These are phyloP conservation scores for Cepaea hortensis DNA, from an alignment of 2,888 invertebrate species.

Conservation along the genomic window DNA sequence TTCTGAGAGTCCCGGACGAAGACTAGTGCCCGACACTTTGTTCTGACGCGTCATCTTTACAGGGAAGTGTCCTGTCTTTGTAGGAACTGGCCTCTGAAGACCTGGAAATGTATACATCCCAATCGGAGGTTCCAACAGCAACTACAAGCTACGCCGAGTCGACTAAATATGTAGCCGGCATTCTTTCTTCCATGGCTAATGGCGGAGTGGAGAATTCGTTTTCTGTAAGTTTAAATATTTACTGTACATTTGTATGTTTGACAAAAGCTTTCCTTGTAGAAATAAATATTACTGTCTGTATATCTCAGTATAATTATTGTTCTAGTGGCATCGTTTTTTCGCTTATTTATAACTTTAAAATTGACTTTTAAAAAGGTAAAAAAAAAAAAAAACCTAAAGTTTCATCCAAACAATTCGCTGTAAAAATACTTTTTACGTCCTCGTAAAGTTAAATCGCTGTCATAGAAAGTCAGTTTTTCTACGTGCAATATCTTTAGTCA, in stretches of 20 bases:
- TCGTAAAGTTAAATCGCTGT: too few species aligned
- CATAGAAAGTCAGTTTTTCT: too few species aligned
- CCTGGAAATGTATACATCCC: constrained; percentile 48
- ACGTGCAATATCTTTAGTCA: too few species aligned
- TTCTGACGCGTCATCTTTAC: constrained; percentile 30
- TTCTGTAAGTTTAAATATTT: constrained; percentile 49
- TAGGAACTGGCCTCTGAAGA: constrained; percentile 32
- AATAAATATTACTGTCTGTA: too few species aligned
- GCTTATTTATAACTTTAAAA: too few species aligned
- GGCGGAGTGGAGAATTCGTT: constrained; percentile 58
- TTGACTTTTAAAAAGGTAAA: too few species aligned
- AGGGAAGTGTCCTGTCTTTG: constrained; percentile 5
- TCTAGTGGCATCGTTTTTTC: too few species aligned
- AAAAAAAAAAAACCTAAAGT: too few species aligned
- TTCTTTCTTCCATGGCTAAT: constrained; percentile 74
- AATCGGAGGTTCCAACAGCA: constrained; percentile 35
- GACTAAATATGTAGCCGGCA: constrained; percentile 74
- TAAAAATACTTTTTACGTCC: too few species aligned
- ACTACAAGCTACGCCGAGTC: constrained; percentile 62
- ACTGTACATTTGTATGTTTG: not conserved
- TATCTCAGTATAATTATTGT: too few species aligned
- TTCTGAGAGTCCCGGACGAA: constrained; percentile 43
- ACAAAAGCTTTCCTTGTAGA: too few species aligned
- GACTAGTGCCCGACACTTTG: not conserved
- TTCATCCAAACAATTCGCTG: too few species aligned